Evolutionary conservation across 2,888 invertebrate species (phyloP).

Genomic region (Drosophila borealis): DNA sequence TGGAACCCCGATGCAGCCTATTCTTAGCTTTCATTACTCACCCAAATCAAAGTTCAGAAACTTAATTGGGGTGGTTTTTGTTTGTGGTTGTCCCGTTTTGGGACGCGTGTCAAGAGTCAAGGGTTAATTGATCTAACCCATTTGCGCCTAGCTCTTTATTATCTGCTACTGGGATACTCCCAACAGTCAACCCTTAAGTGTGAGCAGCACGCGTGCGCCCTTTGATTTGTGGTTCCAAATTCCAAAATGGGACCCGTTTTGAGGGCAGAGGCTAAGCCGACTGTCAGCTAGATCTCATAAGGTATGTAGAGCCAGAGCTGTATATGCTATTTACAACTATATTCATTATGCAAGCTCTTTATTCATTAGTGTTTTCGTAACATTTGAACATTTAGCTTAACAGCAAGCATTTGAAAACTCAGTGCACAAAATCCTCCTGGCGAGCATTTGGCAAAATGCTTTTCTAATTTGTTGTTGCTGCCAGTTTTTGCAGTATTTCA

Average conservation of each 20-base stretch:
- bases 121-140: slow-evolving; percentile 68
- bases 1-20: no score
- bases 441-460: slow-evolving; percentile 39
- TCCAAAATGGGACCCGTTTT: slow-evolving; percentile 63
- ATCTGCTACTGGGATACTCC: slow-evolving; percentile 52
- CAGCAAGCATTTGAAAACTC: slow-evolving; percentile 21
- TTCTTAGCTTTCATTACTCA: no score
- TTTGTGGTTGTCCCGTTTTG: slow-evolving; percentile 44
- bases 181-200: slow-evolving; percentile 64
- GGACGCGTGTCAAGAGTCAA: slow-evolving; percentile 56
- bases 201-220: slow-evolving; percentile 68
- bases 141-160: slow-evolving; percentile 32
- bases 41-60: neutral
- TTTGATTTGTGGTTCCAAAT: slow-evolving; percentile 25
- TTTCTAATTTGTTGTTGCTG: slow-evolving; percentile 32
- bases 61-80: slow-evolving; percentile 43
- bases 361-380: slow-evolving; percentile 3
- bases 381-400: slow-evolving; percentile 46
- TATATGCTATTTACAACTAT: slow-evolving; percentile 8
- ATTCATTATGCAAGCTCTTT: slow-evolving; percentile 16
- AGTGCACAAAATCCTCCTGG: slow-evolving; percentile 18
- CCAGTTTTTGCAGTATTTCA: slow-evolving; percentile 24
- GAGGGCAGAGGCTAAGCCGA: slow-evolving; percentile 14
- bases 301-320: slow-evolving; percentile 8
- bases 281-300: neutral